A percentile compares a stretch with the other conserved stretches of the same genome.
Conservation (phyloP, 2,888 invertebrate species). For the Apodemia zela region DNA sequence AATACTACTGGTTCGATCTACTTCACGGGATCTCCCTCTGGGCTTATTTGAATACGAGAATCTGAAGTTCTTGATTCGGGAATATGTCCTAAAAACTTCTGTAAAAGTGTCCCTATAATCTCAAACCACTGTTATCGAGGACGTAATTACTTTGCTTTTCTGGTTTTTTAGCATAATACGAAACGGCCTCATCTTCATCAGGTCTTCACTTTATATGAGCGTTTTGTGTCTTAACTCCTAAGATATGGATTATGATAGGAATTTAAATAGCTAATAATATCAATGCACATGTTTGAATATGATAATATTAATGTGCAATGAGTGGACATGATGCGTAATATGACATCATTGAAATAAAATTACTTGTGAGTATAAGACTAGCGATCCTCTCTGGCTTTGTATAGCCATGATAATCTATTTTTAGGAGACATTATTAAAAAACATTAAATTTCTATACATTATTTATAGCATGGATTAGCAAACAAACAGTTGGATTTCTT, state of each 20-base stretch:
- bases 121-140: no score
- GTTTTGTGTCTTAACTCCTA: not conserved
- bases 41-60: no score
- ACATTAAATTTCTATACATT: no score
- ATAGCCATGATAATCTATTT: not conserved
- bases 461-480: no score
- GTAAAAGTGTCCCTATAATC: no score
- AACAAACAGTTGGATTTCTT: no score
- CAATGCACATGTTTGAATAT: slow-evolving; percentile 3
- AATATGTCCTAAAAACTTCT: no score
- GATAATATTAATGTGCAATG: slow-evolving; percentile 22
- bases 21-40: no score
- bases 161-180: not conserved
- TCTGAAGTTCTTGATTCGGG: no score
- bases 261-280: slow-evolving; percentile 1
- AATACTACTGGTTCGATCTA: no score
- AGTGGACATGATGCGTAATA: slow-evolving; percentile 23
- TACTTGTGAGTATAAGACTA: slow-evolving; percentile 19
- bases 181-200: not conserved
- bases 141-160: no score
- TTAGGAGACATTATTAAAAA: no score
- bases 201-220: not conserved
- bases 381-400: not conserved
- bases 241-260: not conserved
- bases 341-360: slow-evolving; percentile 39